phyloP scores from a whole-genome alignment of 92 coral and sea anemone genomes.

The Montipora capitata region DNA sequence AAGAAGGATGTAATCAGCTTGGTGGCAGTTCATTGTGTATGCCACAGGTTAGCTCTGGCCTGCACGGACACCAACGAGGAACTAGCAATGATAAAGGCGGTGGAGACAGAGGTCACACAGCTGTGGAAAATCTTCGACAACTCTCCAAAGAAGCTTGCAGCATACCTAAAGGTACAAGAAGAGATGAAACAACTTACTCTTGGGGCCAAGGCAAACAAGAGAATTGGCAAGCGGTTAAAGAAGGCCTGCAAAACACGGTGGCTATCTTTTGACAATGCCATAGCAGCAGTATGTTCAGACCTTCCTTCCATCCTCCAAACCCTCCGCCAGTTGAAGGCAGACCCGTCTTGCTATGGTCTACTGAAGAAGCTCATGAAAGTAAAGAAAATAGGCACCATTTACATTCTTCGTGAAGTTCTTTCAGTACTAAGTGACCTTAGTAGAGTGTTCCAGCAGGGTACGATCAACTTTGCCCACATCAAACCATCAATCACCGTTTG shows the following conservation, averaged over 20 bases:
- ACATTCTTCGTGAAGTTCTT: slow-evolving; percentile 25
- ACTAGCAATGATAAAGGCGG: no score
- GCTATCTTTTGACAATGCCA: slow-evolving; percentile 14
- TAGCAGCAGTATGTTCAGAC: slow-evolving; percentile 16
- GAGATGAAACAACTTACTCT: slow-evolving; percentile 34
- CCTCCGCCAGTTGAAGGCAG: slow-evolving; percentile 23
- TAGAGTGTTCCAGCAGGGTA: slow-evolving; percentile 34
- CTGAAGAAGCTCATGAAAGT: not conserved
- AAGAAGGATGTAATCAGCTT: slow-evolving; percentile 44
- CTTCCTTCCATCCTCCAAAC: slow-evolving; percentile 32
- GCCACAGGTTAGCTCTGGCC: no score
- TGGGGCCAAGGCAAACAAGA: slow-evolving; percentile 18
- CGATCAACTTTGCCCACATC: slow-evolving; percentile 32
- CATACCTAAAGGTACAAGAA: slow-evolving; percentile 18
- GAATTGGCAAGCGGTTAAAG: slow-evolving; percentile 24
- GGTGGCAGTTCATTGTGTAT: slow-evolving; percentile 34
- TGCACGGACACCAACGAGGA: no score
- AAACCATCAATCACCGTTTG: slow-evolving; percentile 6
- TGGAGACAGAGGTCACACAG: no score
- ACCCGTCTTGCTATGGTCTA: slow-evolving; percentile 33
- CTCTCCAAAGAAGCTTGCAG: slow-evolving; percentile 37
- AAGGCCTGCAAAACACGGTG: slow-evolving; percentile 41
- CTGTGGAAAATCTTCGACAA: no score
- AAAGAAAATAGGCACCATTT: slow-evolving; percentile 17
- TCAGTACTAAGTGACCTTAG: slow-evolving; percentile 27